phyloP scores from a whole-genome alignment of 1,140 invertebrate genomes.

The Diorhabda elongata region DNA sequence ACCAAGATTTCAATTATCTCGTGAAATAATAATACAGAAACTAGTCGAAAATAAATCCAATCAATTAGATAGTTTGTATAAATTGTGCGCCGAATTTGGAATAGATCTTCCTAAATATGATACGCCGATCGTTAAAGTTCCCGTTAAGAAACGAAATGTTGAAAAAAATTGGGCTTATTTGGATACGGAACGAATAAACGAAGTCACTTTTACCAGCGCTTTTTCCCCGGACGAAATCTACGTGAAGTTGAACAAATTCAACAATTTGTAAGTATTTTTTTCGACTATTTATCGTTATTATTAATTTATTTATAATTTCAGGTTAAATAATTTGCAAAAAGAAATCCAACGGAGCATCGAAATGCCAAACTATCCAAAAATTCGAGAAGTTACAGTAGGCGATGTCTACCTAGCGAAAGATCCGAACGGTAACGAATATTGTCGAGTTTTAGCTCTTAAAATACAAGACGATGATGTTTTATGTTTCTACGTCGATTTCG shows the following conservation, averaged over 20 bases:
- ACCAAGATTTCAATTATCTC: slow-evolving; percentile 28
- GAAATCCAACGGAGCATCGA: slow-evolving; percentile 28
- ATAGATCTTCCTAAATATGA: slow-evolving; percentile 34
- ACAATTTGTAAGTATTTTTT: slow-evolving; percentile 31
- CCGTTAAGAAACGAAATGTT: slow-evolving; percentile 14
- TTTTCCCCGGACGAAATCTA: slow-evolving; percentile 35
- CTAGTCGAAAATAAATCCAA: slow-evolving; percentile 20
- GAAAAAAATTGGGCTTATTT: slow-evolving; percentile 35
- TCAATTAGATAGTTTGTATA: slow-evolving; percentile 30
- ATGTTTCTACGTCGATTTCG: slow-evolving; percentile 35
- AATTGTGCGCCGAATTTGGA: slow-evolving; percentile 28
- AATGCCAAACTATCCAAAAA: slow-evolving; percentile 29
- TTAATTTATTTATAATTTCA: slow-evolving; percentile 20
- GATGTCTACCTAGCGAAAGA: slow-evolving; percentile 34
- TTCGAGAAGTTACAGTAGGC: slow-evolving; percentile 20
- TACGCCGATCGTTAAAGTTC: slow-evolving; percentile 5
- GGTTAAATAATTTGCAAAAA: slow-evolving; percentile 31
- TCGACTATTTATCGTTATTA: not conserved
- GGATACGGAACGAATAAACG: slow-evolving; percentile 22
- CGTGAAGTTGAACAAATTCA: slow-evolving; percentile 35
- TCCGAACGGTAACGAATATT: slow-evolving; percentile 20
- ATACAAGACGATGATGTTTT: slow-evolving; percentile 21
- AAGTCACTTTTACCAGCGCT: slow-evolving; percentile 32
- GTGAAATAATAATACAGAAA: slow-evolving; percentile 28
- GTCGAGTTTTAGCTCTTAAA: slow-evolving; percentile 23